Evolutionary conservation across 2,797 vertebrate genomes (phyloP).

Genomic region (Alcedo atthis): DNA sequence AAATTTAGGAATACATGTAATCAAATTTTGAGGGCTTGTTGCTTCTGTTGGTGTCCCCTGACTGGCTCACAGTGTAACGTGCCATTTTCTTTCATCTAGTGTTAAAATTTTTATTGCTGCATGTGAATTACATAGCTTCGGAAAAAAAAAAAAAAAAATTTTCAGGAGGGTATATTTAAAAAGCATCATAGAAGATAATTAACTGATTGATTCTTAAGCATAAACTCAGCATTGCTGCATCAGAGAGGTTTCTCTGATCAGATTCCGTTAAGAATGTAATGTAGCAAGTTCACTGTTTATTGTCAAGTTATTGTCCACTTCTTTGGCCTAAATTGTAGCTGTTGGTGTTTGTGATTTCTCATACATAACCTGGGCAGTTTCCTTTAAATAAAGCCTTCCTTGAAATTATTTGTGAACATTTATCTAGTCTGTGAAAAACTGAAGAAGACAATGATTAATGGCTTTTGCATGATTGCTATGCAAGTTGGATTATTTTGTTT

Average conservation of each 20-base stretch:
- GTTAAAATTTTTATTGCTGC: not conserved
- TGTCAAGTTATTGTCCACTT: not conserved
- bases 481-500: not conserved
- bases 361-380: fast-evolving
- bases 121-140: not conserved
- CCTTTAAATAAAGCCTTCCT: not conserved
- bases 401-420: not conserved
- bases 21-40: not conserved
- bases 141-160: not conserved
- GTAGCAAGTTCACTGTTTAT: not conserved
- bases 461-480: not conserved
- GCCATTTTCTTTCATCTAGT: not conserved
- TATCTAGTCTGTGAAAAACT: not conserved
- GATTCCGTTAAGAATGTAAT: not conserved
- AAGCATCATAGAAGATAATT: not conserved
- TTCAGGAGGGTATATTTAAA: not conserved
- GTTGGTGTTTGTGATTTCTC: not conserved
- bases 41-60: not conserved
- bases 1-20: not conserved
- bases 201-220: not conserved
- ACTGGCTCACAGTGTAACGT: not conserved
- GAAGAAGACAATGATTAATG: not conserved
- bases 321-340: not conserved
- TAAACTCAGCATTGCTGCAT: not conserved
- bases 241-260: not conserved